Percentiles rank a stretch among this genome's conserved stretches.
Evolutionary conservation across 2,113 vertebrate species (phyloP).

Genomic region (Sylvia atricapilla): DNA sequence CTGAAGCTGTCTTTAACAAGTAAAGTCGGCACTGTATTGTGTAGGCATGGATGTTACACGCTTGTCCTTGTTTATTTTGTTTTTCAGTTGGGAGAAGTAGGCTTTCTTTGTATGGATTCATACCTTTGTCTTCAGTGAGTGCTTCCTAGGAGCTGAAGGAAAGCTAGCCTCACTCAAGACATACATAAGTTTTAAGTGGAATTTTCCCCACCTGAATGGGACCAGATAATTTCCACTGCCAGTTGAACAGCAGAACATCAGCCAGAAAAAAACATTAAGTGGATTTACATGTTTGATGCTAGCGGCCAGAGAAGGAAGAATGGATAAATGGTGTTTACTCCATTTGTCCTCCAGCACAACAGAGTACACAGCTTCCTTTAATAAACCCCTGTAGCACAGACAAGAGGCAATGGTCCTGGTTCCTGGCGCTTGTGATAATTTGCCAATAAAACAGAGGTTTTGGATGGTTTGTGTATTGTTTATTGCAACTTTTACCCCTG

Average conservation of each 20-base stretch:
- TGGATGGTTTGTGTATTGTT: accelerated
- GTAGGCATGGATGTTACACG: not conserved
- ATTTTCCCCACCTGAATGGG: not conserved
- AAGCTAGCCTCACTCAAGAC: not conserved
- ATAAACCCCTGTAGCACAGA: not conserved
- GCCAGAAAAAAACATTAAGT: not conserved
- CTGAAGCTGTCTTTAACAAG: not conserved
- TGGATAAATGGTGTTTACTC: not conserved
- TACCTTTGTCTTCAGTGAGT: not conserved
- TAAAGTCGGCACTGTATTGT: not conserved
- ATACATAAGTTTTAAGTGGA: not conserved
- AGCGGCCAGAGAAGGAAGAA: not conserved
- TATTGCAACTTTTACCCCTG: not conserved
- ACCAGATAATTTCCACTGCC: not conserved
- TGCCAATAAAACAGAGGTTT: not conserved
- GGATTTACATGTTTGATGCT: not conserved
- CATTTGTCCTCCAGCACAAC: not conserved
- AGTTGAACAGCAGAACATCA: not conserved
- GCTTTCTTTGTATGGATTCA: not conserved
- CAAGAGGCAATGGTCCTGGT: not conserved
- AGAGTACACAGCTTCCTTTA: not conserved
- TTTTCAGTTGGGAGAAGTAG: not conserved
- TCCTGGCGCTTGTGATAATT: not conserved
- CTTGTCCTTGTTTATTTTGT: not conserved
- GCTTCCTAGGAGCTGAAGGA: not conserved